These are phyloP conservation scores for Hippocampus barbouri DNA, from an alignment of 2,113 vertebrate species.

Conservation along the genomic window DNA sequence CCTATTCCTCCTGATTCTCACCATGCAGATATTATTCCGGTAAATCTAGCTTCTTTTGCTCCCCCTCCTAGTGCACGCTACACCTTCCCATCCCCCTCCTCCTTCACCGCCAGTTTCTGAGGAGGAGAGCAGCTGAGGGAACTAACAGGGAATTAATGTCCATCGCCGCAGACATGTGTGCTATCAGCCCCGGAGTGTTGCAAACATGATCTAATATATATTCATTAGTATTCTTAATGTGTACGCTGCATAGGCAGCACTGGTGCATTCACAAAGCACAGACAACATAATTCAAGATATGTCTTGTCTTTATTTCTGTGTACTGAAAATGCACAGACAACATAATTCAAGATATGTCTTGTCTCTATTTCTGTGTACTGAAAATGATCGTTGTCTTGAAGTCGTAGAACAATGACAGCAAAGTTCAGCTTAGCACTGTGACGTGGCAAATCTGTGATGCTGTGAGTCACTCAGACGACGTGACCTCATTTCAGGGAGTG, in stretches of 20 bases:
- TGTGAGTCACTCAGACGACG: constrained; percentile 37
- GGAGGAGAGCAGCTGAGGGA: constrained; percentile 66
- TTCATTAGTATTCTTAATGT: constrained; percentile 30
- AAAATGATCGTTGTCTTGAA: neutral
- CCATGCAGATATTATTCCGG: constrained; percentile 1
- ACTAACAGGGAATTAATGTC: constrained; percentile 53
- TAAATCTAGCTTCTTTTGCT: constrained; percentile 2
- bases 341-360: neutral
- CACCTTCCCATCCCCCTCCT: constrained; percentile 29
- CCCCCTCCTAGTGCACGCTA: constrained; percentile 17
- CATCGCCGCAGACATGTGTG: constrained; percentile 43
- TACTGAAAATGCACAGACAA: neutral
- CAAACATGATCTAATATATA: constrained; percentile 53
- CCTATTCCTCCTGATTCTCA: neutral
- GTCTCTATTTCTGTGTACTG: neutral
- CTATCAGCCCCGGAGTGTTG: constrained; percentile 31
- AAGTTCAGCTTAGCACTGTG: constrained; percentile 5
- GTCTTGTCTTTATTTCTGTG: neutral
- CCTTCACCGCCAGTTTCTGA: constrained; percentile 20
- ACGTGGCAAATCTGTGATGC: constrained; percentile 9
- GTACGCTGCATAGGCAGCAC: neutral
- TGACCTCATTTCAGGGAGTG: constrained; percentile 67
- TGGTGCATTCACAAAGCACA: neutral
- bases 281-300: neutral
- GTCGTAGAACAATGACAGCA: neutral